Evolutionary conservation across 1,140 invertebrate species (phyloP), one percentile per base, ranked within the genome.

Genomic region (Choristoneura fumiferana): DNA sequence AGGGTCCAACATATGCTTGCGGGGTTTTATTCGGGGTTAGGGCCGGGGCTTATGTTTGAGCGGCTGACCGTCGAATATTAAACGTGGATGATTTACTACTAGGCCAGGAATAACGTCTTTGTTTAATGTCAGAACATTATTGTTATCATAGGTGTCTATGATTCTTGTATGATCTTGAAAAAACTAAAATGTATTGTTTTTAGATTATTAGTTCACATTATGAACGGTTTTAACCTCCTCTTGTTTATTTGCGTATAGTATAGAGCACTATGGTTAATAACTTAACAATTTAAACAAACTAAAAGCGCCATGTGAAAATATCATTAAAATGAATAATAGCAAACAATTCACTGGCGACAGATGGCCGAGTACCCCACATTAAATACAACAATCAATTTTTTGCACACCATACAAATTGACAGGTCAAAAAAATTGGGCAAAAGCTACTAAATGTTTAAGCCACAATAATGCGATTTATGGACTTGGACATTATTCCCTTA

Each of bases 1-100:
- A 39, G 38, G 58, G 54, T 66, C 37, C 13, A 38, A 71, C 76
- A 81, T 82, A 77, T 82, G 81, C 69, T 67, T 57, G 58, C 69
- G 10, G 17, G 60, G 67, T 81, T 78, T 77, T 77, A 76, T 74
- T 82, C 75, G 71, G 60, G 37, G n/a, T 1, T 2, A 14, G 6
- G 36, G 18, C 0, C 12, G 14, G 18, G n/a, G n/a, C n/a, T n/a
- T n/a, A 1, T 15, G 22, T 29, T 49, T n/a, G 18, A n/a, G 9
- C 18, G 18, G 17, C 6, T 49, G 10, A 29, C 18, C 43, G 4
- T 9, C 12, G 18, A 29, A 29, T 29, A 29, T 29, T 29, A 6
- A 29, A 29, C 22, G 22, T 2, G 22, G 22, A 29, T 29, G 22
- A 29, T 29, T 29, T 29, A 29, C 22, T 29, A 3, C 6, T 6